Evolutionary conservation across 2,113 vertebrate genomes (phyloP), one percentile per base, ranked within the genome.

Genomic region (Gopherus flavomarginatus): DNA sequence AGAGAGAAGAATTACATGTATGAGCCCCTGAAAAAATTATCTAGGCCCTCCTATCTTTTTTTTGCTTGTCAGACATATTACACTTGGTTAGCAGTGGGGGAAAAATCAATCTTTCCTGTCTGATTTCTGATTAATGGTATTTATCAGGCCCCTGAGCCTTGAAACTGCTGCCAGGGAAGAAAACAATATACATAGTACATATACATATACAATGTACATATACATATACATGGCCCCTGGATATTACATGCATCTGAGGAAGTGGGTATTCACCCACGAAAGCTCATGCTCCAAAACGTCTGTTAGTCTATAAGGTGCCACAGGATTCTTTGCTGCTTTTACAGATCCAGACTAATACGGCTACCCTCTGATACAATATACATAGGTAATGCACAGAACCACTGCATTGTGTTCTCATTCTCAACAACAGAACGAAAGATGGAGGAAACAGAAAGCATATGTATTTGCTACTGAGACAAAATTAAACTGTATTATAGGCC

Each of bases 401-500:
- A 42, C 56, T 83, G 4, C 1, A 59, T 72, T 52, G 49, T 0
- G 0, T 44, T 57, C 54, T 88, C 14, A 47, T 90, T 83, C 29
- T 26, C 2, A 42, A 11, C 38, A 77, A n/a, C 16, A 8, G 16
- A 65, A 65, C 6, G 8, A 65, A 17, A 65, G 62, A 65, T 62
- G 62, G 6, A 75, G 72, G 22, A 38, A 91, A 5, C 2, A 75
- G 24, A 56, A 69, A 35, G 35, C n/a, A 24, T 22, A 13, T 13
- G 4, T 14, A 31, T 27, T 50, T 83, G 5, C 26, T 52, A 81
- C 27, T 35, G 54, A 38, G 16, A 5, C 14, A 8, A 50, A 2
- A 1, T 69, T 5, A 90, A 80, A 84, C 4, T 8, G 2, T 0
- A 0, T 0, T 1, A 38, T 2, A 83, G 3, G 7, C 82, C 31